Percentiles rank a stretch among this genome's conserved stretches.
Evolutionary conservation across 2,113 vertebrate genomes (phyloP).

Genomic region (Erpornis zantholeuca): DNA sequence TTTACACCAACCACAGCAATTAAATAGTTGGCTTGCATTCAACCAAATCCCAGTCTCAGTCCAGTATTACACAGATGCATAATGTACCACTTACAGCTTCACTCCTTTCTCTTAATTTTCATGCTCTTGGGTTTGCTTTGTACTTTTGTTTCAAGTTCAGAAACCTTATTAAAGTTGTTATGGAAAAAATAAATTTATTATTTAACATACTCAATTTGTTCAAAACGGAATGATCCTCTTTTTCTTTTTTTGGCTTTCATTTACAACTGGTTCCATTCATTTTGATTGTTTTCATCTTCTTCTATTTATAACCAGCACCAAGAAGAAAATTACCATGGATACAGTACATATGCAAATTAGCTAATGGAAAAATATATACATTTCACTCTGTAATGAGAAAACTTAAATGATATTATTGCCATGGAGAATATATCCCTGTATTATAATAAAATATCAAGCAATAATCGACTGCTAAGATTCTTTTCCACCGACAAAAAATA

Average conservation of each 20-base stretch:
- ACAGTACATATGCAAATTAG: constrained; percentile 74
- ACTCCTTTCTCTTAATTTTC: neutral
- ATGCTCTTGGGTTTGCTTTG: neutral
- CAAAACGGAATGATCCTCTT: constrained; percentile 65
- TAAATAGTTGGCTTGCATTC: neutral
- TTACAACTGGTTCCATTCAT: constrained; percentile 64
- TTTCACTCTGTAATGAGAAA: constrained; percentile 67
- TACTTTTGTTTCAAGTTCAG: constrained; percentile 19
- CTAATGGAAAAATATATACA: constrained; percentile 72
- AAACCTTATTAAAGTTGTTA: constrained; percentile 61
- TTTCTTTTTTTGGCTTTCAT: constrained; percentile 38
- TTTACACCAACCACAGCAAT: constrained; percentile 4
- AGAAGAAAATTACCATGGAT: constrained; percentile 65
- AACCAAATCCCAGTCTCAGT: neutral
- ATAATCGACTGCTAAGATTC: constrained; percentile 60
- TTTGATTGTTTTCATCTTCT: constrained; percentile 49
- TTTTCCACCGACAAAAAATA: constrained; percentile 74
- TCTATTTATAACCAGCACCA: constrained; percentile 72
- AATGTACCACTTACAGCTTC: neutral
- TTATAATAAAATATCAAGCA: constrained; percentile 74
- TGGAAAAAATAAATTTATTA: constrained; percentile 76
- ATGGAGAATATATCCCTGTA: constrained; percentile 73
- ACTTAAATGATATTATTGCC: constrained; percentile 55
- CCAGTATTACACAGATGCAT: neutral
- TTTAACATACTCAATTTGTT: constrained; percentile 62